These are phyloP conservation scores for Chrosomus eos DNA, from an alignment of 2,797 vertebrate genomes.

Conservation along the genomic window DNA sequence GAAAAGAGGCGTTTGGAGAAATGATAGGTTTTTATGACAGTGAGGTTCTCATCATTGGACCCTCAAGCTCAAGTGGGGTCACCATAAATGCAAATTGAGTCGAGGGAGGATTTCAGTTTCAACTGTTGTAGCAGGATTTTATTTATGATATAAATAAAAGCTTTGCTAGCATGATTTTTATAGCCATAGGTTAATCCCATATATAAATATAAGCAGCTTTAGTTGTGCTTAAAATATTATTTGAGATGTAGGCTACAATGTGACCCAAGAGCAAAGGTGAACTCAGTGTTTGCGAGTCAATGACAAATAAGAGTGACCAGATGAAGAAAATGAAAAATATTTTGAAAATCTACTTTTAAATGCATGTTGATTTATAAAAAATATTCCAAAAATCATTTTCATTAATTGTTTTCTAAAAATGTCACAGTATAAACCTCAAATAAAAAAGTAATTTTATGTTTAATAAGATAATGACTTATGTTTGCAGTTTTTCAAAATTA, in stretches of 20 bases:
- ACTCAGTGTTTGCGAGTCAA: background rate
- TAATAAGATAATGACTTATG: background rate
- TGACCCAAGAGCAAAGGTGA: background rate
- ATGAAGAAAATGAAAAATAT: background rate
- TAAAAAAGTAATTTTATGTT: background rate
- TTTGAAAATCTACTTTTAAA: background rate
- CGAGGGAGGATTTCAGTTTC: background rate
- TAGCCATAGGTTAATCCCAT: background rate
- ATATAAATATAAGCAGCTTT: background rate
- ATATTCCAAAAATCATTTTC: background rate
- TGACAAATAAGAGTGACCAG: background rate
- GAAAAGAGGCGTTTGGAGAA: background rate
- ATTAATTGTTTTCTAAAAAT: background rate
- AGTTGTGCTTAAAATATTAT: background rate
- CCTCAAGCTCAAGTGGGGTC: background rate
- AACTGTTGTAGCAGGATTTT: background rate
- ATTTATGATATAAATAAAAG: conserved; percentile 13
- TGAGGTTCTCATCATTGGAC: background rate
- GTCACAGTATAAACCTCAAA: background rate
- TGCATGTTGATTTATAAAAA: background rate
- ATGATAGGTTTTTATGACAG: conserved; percentile 16
- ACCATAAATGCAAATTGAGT: conserved; percentile 16
- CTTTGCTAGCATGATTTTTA: conserved; percentile 5
- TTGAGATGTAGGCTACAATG: background rate
- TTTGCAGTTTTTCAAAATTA: background rate